Percentiles rank a stretch among this genome's conserved stretches.
phyloP scores from a whole-genome alignment of 2,888 invertebrate genomes.

The Tenthredo livida region DNA sequence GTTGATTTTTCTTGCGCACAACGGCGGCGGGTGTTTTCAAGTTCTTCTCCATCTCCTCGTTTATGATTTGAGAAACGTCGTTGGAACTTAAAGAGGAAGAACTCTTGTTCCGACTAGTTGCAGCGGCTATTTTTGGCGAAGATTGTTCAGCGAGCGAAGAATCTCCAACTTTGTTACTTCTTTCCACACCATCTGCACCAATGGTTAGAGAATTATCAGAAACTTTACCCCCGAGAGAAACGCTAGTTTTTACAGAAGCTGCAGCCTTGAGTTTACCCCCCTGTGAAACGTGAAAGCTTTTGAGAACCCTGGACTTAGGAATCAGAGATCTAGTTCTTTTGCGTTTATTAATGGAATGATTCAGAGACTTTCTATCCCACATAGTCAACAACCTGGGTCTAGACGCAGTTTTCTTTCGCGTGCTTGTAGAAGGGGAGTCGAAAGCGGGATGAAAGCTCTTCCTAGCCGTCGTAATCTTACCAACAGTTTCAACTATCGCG shows the following conservation, averaged over 20 bases:
- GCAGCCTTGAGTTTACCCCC: neutral
- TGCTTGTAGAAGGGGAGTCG: slow-evolving; percentile 35
- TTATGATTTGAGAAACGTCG: slow-evolving; percentile 21
- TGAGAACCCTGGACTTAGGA: neutral
- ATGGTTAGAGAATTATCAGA: neutral
- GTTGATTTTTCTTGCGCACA: neutral
- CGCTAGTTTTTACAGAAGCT: neutral
- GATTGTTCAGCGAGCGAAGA: neutral
- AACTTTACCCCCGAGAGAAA: neutral
- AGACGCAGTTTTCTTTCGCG: neutral
- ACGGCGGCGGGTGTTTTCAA: neutral
- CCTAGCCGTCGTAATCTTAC: neutral
- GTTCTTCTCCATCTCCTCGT: neutral
- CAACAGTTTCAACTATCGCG: slow-evolving; percentile 62
- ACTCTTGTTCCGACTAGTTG: neutral
- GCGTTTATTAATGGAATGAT: slow-evolving; percentile 1
- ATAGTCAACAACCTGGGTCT: neutral
- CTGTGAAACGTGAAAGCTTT: neutral
- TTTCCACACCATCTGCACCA: neutral
- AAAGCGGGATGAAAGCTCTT: slow-evolving; percentile 66
- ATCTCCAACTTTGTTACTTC: neutral
- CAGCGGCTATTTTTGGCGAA: neutral
- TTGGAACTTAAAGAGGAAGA: slow-evolving; percentile 16
- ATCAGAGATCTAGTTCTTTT: neutral
- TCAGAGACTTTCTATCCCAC: neutral